A percentile compares a stretch with the other conserved stretches of the same genome.
Conservation (phyloP, 2,797 vertebrate genomes). For the Spizella passerina region DNA sequence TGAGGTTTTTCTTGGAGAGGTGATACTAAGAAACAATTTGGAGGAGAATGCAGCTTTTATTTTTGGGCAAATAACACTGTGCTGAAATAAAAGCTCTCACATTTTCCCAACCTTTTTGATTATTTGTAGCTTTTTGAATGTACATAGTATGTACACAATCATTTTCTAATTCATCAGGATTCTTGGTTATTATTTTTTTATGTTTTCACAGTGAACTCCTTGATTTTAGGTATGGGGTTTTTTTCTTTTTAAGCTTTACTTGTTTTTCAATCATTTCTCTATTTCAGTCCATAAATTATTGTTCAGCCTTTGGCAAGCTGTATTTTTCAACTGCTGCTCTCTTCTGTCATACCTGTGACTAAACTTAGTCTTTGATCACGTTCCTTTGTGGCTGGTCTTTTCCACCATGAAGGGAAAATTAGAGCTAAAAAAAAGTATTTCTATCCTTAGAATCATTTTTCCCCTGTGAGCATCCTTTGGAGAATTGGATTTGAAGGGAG, state of each 20-base stretch:
- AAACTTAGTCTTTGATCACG: constrained; percentile 20
- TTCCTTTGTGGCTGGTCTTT: not conserved
- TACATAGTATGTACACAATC: not conserved
- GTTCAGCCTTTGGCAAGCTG: not conserved
- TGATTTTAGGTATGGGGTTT: not conserved
- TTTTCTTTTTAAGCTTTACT: not conserved
- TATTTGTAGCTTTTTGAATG: not conserved
- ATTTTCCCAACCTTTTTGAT: not conserved
- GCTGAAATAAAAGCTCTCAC: not conserved
- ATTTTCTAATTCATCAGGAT: not conserved
- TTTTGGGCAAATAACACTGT: not conserved
- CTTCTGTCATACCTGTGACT: not conserved
- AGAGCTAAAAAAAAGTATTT: not conserved
- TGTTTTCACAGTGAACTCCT: not conserved
- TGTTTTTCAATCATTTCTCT: not conserved
- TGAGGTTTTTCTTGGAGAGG: not conserved
- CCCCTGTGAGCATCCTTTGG: not conserved
- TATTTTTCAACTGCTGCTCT: not conserved
- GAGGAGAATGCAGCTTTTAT: not conserved
- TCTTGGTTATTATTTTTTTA: not conserved
- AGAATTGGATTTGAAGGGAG: not conserved
- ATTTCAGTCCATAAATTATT: not conserved
- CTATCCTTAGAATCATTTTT: not conserved
- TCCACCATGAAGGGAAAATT: not conserved
- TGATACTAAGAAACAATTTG: not conserved